These are phyloP conservation scores for Drosophila siamana DNA, from an alignment of 2,888 invertebrate species.

Conservation along the genomic window DNA sequence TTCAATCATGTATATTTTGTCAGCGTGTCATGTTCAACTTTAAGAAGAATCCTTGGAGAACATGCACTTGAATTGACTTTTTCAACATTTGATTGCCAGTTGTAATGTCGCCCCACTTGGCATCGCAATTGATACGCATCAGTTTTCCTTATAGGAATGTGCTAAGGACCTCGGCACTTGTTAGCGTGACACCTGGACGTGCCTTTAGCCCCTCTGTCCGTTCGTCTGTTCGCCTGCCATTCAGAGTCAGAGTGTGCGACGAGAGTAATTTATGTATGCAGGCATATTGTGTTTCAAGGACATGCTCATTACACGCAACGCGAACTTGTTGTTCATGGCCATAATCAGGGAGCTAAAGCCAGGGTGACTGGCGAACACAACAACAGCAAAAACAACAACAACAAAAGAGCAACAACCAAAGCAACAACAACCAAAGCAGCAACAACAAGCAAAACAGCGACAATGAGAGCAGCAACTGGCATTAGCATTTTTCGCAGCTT, in stretches of 20 bases:
- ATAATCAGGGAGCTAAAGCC: constrained; percentile 29
- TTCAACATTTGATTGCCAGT: constrained; percentile 12
- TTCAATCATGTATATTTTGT: too few species aligned
- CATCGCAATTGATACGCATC: constrained; percentile 43
- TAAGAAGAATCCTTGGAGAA: background rate
- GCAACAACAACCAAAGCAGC: background rate
- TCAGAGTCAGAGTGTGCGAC: background rate
- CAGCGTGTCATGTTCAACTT: too few species aligned
- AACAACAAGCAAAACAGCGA: constrained; percentile 13
- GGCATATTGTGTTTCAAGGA: constrained; percentile 80
- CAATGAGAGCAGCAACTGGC: constrained; percentile 27
- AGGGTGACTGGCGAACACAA: constrained; percentile 9
- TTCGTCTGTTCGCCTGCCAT: background rate
- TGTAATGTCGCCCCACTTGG: background rate
- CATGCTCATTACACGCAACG: constrained; percentile 78
- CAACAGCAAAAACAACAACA: constrained; percentile 27
- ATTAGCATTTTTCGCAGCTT: constrained; percentile 67
- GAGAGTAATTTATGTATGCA: constrained; percentile 75
- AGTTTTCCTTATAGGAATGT: constrained; percentile 1
- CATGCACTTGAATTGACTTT: background rate
- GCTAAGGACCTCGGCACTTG: constrained; percentile 32
- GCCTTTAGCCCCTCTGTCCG: constrained; percentile 12
- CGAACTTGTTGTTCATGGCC: constrained; percentile 51
- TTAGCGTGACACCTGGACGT: constrained; percentile 47
- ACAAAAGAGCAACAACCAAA: too few species aligned